A percentile compares a stretch with the other conserved stretches of the same genome.
phyloP scores from a whole-genome alignment of 2,888 invertebrate species.

The Xestobium rufovillosum region DNA sequence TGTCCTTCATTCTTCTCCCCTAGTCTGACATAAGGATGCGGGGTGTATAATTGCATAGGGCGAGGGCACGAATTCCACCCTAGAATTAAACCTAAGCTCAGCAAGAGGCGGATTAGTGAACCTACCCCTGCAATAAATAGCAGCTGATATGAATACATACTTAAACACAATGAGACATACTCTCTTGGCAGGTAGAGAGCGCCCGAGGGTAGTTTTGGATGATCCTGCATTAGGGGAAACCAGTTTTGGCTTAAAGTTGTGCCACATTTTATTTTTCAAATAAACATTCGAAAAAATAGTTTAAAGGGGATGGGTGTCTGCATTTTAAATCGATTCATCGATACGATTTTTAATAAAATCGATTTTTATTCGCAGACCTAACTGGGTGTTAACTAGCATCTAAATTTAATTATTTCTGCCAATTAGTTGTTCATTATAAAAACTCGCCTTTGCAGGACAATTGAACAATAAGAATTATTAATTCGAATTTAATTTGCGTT shows the following conservation, averaged over 20 bases:
- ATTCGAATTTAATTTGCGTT: too few species aligned
- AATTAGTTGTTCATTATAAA: too few species aligned
- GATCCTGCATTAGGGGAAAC: not conserved
- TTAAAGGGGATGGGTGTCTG: too few species aligned
- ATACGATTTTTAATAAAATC: too few species aligned
- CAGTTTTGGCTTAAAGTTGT: constrained; percentile 3
- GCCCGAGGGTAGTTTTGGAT: not conserved
- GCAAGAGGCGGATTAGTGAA: constrained; percentile 29
- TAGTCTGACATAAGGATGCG: constrained; percentile 21
- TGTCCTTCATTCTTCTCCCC: constrained; percentile 10
- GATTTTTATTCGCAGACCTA: too few species aligned
- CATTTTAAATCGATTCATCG: too few species aligned
- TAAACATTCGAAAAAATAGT: too few species aligned
- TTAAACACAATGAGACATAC: constrained; percentile 27
- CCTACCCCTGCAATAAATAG: constrained; percentile 29
- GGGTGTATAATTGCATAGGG: constrained; percentile 34
- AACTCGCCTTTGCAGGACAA: too few species aligned
- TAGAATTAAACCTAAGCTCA: constrained; percentile 34
- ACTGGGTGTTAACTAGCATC: too few species aligned
- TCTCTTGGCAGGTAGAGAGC: constrained; percentile 14
- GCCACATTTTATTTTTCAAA: too few species aligned
- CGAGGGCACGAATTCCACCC: constrained; percentile 31
- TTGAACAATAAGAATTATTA: too few species aligned
- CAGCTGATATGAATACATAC: constrained; percentile 33
- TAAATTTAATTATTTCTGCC: too few species aligned